Percentiles rank a stretch among this genome's conserved stretches.
phyloP scores from a whole-genome alignment of 2,113 vertebrate genomes.

The Caloenas nicobarica region DNA sequence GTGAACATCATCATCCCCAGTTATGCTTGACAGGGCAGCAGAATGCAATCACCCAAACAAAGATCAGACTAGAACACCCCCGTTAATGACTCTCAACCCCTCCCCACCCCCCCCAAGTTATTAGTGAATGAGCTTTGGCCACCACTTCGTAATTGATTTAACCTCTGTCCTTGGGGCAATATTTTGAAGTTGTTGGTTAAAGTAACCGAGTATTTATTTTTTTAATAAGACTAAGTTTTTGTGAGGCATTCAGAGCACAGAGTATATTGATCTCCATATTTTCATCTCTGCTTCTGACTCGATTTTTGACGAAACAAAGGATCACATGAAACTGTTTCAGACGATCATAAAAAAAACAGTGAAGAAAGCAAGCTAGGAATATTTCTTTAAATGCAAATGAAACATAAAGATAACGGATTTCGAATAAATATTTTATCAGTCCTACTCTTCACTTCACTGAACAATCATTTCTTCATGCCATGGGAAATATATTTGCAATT shows the following conservation, averaged over 20 bases:
- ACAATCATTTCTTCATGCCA: not conserved
- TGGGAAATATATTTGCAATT: constrained; percentile 21
- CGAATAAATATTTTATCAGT: constrained; percentile 42
- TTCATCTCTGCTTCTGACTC: not conserved
- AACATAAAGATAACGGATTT: not conserved
- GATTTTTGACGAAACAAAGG: constrained; percentile 15
- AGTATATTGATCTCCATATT: not conserved
- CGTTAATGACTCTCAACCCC: not conserved
- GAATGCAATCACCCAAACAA: not conserved
- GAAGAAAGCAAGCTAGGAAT: not conserved
- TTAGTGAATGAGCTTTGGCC: constrained; percentile 20
- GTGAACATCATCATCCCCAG: not conserved
- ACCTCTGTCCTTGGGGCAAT: constrained; percentile 39
- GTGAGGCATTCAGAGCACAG: not conserved
- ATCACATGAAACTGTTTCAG: not conserved
- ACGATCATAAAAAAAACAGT: not conserved
- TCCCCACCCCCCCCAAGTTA: not conserved
- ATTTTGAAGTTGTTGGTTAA: constrained; percentile 54
- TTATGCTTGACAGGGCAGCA: not conserved
- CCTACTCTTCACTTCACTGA: constrained; percentile 23
- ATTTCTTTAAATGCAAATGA: constrained; percentile 37
- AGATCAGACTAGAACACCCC: not conserved
- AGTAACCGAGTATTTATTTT: constrained; percentile 42
- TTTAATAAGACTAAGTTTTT: constrained; percentile 49
- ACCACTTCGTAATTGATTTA: constrained; percentile 55